Percentiles rank a stretch among this genome's conserved stretches.
These are phyloP conservation scores for Meriones unguiculatus DNA, from an alignment of 2,113 vertebrate species.

Conservation along the genomic window DNA sequence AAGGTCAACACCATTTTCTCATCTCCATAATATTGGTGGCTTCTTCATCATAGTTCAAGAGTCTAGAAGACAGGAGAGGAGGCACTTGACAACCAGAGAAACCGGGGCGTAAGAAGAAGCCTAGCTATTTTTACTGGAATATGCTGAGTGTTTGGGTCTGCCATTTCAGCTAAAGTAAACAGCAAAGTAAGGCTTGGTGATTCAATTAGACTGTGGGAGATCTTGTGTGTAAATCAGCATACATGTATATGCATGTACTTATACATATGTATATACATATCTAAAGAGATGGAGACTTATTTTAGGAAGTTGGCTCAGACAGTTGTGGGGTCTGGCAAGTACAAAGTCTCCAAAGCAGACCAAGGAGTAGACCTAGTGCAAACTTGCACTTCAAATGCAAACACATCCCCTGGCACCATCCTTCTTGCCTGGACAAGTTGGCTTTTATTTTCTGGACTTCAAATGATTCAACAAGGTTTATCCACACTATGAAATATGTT, in stretches of 20 bases:
- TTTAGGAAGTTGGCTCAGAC: constrained; percentile 32
- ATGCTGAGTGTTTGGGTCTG: not conserved
- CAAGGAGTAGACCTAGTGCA: not conserved
- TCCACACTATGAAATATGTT: not conserved
- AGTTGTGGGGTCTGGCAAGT: not conserved
- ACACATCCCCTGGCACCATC: not conserved
- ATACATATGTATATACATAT: constrained; percentile 28
- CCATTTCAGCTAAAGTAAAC: not conserved
- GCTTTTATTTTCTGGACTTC: not conserved
- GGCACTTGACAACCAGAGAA: not conserved
- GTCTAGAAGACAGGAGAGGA: not conserved
- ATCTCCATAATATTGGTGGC: not conserved
- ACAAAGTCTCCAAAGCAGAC: not conserved
- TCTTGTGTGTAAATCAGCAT: not conserved
- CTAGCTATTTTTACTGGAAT: not conserved
- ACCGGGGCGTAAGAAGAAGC: not conserved
- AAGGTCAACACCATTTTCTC: not conserved
- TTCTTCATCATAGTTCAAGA: not conserved
- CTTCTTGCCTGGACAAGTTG: not conserved
- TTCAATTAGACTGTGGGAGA: not conserved
- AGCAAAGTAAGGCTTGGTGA: not conserved
- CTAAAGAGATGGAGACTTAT: not conserved
- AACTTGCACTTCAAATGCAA: not conserved
- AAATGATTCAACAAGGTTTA: not conserved
- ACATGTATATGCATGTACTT: constrained; percentile 1